These are phyloP conservation scores for Ascaphus truei DNA, from an alignment of 2,113 vertebrate genomes.

Conservation along the genomic window DNA sequence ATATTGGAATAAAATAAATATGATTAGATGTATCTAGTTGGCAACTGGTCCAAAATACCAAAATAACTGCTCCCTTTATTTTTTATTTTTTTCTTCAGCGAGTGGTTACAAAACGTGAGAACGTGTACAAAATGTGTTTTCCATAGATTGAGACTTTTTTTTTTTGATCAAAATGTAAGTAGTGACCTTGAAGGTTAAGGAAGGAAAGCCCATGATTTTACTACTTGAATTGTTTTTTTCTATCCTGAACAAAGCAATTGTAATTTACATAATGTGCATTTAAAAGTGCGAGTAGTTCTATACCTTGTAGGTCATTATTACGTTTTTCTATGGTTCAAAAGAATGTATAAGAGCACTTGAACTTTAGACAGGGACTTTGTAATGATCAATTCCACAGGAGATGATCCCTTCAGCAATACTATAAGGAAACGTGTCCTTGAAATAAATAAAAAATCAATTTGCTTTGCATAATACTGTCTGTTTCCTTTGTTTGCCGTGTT, in stretches of 20 bases:
- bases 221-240: constrained; percentile 57
- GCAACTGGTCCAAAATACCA: constrained; percentile 51
- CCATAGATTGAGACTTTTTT: constrained; percentile 51
- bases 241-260: constrained; percentile 46
- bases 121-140: constrained; percentile 47
- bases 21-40: constrained; percentile 40
- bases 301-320: constrained; percentile 43
- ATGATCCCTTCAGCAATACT: constrained; percentile 58
- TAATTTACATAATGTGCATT: constrained; percentile 46
- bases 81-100: constrained; percentile 9
- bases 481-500: background rate
- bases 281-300: constrained; percentile 50
- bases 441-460: constrained; percentile 66
- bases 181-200: constrained; percentile 56
- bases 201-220: constrained; percentile 50
- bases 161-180: constrained; percentile 53
- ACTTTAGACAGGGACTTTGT: constrained; percentile 57
- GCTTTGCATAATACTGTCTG: constrained; percentile 36
- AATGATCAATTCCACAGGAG: constrained; percentile 51
- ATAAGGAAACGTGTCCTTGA: constrained; percentile 55
- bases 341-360: constrained; percentile 63
- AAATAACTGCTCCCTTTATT: constrained; percentile 42
- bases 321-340: constrained; percentile 51
- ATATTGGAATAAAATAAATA: constrained; percentile 31
- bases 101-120: constrained; percentile 48